Base-by-base conservation (phyloP, 2,797 vertebrate species). In the Aldrovandia affinis region DNA sequence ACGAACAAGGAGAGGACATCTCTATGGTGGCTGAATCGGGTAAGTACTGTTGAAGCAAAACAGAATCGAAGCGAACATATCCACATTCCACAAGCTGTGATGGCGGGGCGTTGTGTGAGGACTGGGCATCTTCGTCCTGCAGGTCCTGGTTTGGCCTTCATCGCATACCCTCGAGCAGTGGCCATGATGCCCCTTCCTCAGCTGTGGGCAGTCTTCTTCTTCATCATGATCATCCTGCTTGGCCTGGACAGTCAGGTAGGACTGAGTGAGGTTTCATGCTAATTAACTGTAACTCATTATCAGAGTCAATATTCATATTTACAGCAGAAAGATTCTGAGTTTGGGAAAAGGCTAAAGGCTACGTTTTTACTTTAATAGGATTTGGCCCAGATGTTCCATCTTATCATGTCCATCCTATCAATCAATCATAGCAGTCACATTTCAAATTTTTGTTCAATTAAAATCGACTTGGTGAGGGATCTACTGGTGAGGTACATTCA, bases 61-160 rank as follows among this genome's bases (percentile, higher is more conserved):
- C 36, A 12, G 75, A 33, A 14, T 15, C 39, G 54, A 55, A 52
- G 42, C 30, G 8, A 10, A 80, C 1, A 12, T 80, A 59, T 25
- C 15, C 22, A 25, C 39, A 28, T n/a, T 47, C 12, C 25, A 59
- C 28, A 14, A 57, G 3, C 2, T 42, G 22, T 65, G 36, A 75
- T 80, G 47, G 14, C 0, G 68, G 28, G 78, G 80, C 80, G 1
- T 65, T 70, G 15, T 39, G 20, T 77, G 25, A 39, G 36, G 30
- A 70, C 28, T 20, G 65, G 63, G 36, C 28, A 25, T 33, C 9
- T 81, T 20, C 9, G 7, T 12, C 47, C 83, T 86, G 15, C 91
- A 99, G 98, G 98, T 91, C 98, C 98, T 61, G 98, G 98, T 0
- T 91, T 99, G 90, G 98, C 97, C 25, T 99, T 99, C 89, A 98